phyloP scores from a whole-genome alignment of 2,888 invertebrate genomes.

The Drosophila borealis region DNA sequence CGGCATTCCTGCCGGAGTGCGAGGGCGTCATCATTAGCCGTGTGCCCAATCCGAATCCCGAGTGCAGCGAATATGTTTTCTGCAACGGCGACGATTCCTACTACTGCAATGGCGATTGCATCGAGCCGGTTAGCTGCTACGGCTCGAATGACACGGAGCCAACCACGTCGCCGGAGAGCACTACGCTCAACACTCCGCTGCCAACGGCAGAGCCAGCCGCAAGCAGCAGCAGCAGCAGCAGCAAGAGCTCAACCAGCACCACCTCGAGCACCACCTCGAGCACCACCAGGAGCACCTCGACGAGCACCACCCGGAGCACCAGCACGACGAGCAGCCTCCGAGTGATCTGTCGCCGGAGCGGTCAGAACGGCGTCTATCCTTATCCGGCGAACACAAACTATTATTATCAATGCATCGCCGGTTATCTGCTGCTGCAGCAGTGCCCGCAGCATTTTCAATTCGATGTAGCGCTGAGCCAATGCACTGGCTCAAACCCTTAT shows the following conservation, averaged over 20 bases:
- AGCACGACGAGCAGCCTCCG: slow-evolving; percentile 18
- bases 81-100: slow-evolving; percentile 76
- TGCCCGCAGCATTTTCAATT: slow-evolving; percentile 78
- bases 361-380: slow-evolving; percentile 55
- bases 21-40: slow-evolving; percentile 59
- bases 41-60: slow-evolving; percentile 55
- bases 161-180: neutral
- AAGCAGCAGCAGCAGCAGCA: neutral
- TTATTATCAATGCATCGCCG: slow-evolving; percentile 68
- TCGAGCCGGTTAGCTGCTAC: slow-evolving; percentile 53
- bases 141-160: neutral
- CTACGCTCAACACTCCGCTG: neutral
- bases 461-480: slow-evolving; percentile 47
- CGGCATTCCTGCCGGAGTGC: slow-evolving; percentile 72
- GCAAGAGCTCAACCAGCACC: slow-evolving; percentile 14
- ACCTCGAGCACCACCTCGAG: neutral
- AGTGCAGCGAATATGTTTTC: slow-evolving; percentile 75
- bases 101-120: slow-evolving; percentile 71
- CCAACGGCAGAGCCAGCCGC: neutral
- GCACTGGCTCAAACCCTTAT: slow-evolving; percentile 56
- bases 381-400: slow-evolving; percentile 69
- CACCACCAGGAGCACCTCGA: neutral
- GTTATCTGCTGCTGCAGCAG: slow-evolving; percentile 73
- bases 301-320: neutral
- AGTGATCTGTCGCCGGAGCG: slow-evolving; percentile 46